Percentiles rank a stretch among this genome's conserved stretches.
Conservation (phyloP, 2,888 invertebrate genomes). For the Thysanoteuthis rhombus region DNA sequence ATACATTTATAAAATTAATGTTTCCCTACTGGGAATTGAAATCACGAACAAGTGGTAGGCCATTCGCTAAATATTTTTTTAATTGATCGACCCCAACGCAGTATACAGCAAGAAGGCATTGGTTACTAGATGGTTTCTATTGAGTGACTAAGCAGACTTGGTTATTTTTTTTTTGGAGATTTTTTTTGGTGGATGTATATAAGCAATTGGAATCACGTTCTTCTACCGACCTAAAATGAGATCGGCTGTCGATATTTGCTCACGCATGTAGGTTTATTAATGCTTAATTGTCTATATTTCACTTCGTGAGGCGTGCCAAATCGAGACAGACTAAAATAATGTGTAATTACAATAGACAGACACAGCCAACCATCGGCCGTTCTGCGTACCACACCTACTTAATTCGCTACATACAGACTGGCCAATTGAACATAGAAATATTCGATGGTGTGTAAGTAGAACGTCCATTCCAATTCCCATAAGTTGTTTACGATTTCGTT, state of each 20-base stretch:
- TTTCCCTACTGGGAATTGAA: too few species aligned
- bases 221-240: background rate
- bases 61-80: too few species aligned
- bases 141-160: too few species aligned
- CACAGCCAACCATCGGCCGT: background rate
- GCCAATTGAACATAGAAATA: background rate
- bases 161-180: too few species aligned
- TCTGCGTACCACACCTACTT: background rate
- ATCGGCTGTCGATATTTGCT: background rate
- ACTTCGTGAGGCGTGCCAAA: background rate
- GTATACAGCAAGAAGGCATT: too few species aligned
- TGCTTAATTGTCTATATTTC: background rate
- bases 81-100: too few species aligned
- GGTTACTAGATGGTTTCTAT: too few species aligned
- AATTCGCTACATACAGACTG: background rate
- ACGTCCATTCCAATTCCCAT: background rate
- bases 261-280: background rate
- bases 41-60: too few species aligned
- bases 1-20: too few species aligned
- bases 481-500: background rate
- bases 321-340: background rate
- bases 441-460: background rate
- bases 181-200: background rate
- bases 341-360: background rate
- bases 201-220: background rate